Evolutionary conservation across 1,140 invertebrate genomes (phyloP).

Genomic region (Temnothorax nylanderi): DNA sequence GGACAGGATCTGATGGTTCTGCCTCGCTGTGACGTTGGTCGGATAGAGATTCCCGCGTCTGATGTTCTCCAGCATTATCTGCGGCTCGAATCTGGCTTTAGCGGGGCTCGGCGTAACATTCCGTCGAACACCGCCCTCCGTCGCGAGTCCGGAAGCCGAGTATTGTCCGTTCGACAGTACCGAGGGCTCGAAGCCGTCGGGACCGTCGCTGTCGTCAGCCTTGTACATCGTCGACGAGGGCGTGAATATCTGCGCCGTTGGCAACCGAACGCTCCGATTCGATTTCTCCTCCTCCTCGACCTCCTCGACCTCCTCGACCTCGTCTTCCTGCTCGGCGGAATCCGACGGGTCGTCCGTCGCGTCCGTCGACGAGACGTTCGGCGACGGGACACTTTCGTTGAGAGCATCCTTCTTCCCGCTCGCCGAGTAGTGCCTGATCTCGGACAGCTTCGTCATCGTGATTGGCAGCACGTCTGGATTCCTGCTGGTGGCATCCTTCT

Average conservation of each 20-base stretch:
- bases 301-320: too few species aligned
- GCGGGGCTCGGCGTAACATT: conserved; percentile 67
- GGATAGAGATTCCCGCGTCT: conserved; percentile 87
- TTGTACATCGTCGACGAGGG: conserved; percentile 77
- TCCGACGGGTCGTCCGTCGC: not conserved
- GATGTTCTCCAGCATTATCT: conserved; percentile 87
- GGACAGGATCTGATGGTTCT: conserved; percentile 87
- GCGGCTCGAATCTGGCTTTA: conserved; percentile 86
- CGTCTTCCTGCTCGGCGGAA: not conserved
- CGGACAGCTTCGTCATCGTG: conserved; percentile 73
- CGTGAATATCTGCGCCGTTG: conserved; percentile 67
- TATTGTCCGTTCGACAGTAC: conserved; percentile 60
- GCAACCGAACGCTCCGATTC: conserved; percentile 18
- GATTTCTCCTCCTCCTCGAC: conserved; percentile 1
- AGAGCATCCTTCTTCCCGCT: conserved; percentile 16
- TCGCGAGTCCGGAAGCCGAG: conserved; percentile 45
- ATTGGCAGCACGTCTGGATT: conserved; percentile 63
- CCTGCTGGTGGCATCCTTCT: conserved; percentile 46
- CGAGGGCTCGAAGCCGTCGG: conserved; percentile 74
- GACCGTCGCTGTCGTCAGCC: conserved; percentile 78
- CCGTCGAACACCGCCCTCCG: not conserved
- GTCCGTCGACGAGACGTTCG: not conserved
- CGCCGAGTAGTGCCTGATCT: conserved; percentile 53
- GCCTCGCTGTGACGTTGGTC: conserved; percentile 83
- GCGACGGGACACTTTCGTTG: conserved; percentile 15